Conservation (phyloP, 1,140 invertebrate genomes). For the Cherax destructor region DNA sequence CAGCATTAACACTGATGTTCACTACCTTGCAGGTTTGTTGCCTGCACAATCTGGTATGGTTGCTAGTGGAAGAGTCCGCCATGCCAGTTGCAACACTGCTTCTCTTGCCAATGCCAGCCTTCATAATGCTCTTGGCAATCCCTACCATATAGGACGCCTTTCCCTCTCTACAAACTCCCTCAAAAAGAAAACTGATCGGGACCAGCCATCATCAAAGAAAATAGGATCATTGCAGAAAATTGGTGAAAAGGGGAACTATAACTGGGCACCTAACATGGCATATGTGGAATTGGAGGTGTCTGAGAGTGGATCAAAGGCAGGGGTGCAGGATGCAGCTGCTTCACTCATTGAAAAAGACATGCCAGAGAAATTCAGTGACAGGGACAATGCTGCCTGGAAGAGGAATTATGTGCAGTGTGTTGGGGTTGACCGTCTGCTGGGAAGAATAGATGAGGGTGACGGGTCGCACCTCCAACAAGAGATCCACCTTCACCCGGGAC, state of each 20-base stretch:
- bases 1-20: no score
- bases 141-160: conserved; percentile 20
- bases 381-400: conserved; percentile 28
- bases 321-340: background rate
- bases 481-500: background rate
- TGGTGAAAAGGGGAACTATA: background rate
- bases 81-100: background rate
- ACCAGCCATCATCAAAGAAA: background rate
- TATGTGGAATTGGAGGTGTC: background rate
- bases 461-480: background rate
- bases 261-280: conserved; percentile 7
- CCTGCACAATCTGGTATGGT: background rate
- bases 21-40: background rate
- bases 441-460: background rate
- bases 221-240: conserved; percentile 1
- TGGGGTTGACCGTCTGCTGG: background rate
- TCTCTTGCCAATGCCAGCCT: background rate
- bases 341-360: background rate
- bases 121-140: background rate
- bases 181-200: conserved; percentile 9
- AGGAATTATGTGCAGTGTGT: conserved; percentile 49
- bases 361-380: background rate
- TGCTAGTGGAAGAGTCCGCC: background rate
- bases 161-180: conserved; percentile 32
- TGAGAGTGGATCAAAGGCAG: background rate